These are phyloP conservation scores for Mongoloraphidia duomilia DNA, from an alignment of 2,888 invertebrate genomes.

Conservation along the genomic window DNA sequence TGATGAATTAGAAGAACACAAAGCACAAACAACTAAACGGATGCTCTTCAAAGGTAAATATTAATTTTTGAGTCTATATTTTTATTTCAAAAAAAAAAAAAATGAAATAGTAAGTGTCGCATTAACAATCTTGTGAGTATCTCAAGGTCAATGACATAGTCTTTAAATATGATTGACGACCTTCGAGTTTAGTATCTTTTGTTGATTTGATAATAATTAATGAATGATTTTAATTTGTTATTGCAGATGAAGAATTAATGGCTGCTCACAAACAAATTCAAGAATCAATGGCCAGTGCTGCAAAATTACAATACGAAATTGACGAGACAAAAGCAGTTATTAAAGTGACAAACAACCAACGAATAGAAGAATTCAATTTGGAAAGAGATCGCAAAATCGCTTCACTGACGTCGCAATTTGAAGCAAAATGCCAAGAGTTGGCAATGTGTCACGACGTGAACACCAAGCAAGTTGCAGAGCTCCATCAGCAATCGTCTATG, in stretches of 20 bases:
- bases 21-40: background rate
- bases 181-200: no score
- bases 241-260: slow-evolving; percentile 14
- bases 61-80: no score
- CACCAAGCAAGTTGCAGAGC: slow-evolving; percentile 17
- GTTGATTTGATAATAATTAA: no score
- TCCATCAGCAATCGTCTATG: slow-evolving; percentile 15
- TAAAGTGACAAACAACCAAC: slow-evolving; percentile 4
- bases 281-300: background rate
- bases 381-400: slow-evolving; percentile 17
- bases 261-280: slow-evolving; percentile 5
- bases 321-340: slow-evolving; percentile 6
- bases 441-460: slow-evolving; percentile 12
- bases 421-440: slow-evolving; percentile 19
- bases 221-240: background rate
- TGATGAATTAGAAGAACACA: slow-evolving; percentile 5
- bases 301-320: slow-evolving; percentile 10
- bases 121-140: no score
- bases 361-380: slow-evolving; percentile 13
- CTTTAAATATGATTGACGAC: no score
- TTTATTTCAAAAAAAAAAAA: no score
- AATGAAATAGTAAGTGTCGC: no score
- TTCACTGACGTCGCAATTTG: slow-evolving; percentile 17
- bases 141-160: no score
- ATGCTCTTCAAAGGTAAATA: no score